Evolutionary conservation across 1,140 invertebrate species (phyloP), one percentile per base, ranked within the genome.

Genomic region (Apis florea): DNA sequence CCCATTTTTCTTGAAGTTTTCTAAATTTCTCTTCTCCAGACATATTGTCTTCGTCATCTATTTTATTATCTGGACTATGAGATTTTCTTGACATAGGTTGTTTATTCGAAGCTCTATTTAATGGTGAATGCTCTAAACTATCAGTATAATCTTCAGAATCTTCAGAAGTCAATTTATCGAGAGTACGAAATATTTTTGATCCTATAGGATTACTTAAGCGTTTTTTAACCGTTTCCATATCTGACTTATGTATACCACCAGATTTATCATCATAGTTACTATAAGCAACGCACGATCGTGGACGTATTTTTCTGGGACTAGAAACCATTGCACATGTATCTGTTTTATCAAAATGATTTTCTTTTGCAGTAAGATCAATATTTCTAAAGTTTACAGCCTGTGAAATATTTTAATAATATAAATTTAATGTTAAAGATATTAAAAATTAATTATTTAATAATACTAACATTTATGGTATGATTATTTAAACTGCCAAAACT

Each of bases 1-100:
- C 97, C 97, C 97, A 98, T 90, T 97, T 97, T 91, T 97, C 95
- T 89, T 98, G 97, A 53, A 98, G 92, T 54, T 96, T 95, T 59
- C 96, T 95, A 92, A 98, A 98, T 85, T 94, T 95, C 4, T 94
- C 91, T 73, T 93, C 93, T 13, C 93, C 93, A 19, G 93, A 89
- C 49, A 93, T 76, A 9, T 89, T 90, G 70, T 94, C 92, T 9
- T 94, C 93, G 17, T 94, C 85, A 8, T 85, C 76, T 51, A 79
- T 70, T 88, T 85, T 89, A 64, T 58, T 61, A 13, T 88, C 83
- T 49, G 84, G 40, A 83, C 63, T 82, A 19, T 64, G 75, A 70
- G 79, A 82, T 75, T 89, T 89, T 70, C 47, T 61, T 21, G 72
- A 40, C n/a, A 73, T 72, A 63, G 67, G 74, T 78, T 75, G 85